Evolutionary conservation across 1,140 invertebrate species (phyloP), one percentile per base, ranked within the genome.

Genomic region (Drosophila kurseongensis): DNA sequence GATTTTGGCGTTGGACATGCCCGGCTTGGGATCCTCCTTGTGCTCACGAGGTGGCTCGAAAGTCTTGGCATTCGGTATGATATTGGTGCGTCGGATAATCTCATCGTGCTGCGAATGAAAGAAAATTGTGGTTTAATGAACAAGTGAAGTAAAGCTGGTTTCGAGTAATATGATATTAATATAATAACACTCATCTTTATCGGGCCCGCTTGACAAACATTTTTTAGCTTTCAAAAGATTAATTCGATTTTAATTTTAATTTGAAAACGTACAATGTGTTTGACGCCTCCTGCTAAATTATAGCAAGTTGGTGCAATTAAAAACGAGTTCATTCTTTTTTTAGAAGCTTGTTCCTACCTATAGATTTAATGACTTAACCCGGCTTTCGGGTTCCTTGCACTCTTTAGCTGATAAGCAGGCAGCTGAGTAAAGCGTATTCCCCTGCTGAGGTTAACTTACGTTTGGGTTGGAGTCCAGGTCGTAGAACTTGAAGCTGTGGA

Each of bases 401-500:
- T 52, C 32, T 18, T 52, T 7, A 36, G 48, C 48, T 29, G 29
- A 51, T 35, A 35, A 51, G 14, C 50, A 18, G 32, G 10, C 32
- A 36, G 8, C 5, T 52, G 14, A 51, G 29, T 18, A 16, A 36
- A 12, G 48, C 29, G 29, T 16, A 6, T 35, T 51, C 29, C 29
- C 29, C 14, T 51, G 35, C 48, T 29, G 48, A 18, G 14, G 50
- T 52, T 16, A 48, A 74, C 86, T 94, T 93, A 97, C 96, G 91
- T 95, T 95, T 66, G 95, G 94, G 48, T 95, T 93, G 40, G 95
- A 90, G 89, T 98, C 97, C 56, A 99, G 93, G 92, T 99, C 97
- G 91, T 96, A 99, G 72, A 98, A 95, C 93, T 97, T 97, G 50
- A 99, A 94, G 8, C 97, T 96, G 54, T 99, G 94, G 66, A 99